phyloP scores from a whole-genome alignment of 2,113 vertebrate species.

The Oceanodroma tethys region DNA sequence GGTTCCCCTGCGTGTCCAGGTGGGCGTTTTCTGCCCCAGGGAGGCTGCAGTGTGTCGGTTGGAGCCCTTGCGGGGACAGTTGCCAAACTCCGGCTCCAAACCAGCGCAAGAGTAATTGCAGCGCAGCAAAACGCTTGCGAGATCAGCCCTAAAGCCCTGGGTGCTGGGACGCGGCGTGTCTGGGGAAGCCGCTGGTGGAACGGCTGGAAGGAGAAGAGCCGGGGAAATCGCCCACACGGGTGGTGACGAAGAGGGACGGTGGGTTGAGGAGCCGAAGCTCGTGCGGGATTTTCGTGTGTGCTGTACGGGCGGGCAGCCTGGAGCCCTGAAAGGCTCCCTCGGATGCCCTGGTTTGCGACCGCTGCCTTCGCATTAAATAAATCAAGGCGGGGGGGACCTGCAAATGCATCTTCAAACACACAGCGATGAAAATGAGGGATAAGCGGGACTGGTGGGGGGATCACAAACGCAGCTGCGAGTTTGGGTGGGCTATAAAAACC shows the following conservation, averaged over 20 bases:
- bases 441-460: neutral
- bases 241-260: neutral
- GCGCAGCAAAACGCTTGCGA: neutral
- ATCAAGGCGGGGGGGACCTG: neutral
- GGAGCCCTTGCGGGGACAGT: too few species aligned
- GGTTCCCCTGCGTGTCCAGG: neutral
- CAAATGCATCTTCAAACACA: neutral
- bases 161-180: too few species aligned
- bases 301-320: neutral
- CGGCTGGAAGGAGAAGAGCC: neutral
- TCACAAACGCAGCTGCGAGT: neutral
- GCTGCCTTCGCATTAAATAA: neutral
- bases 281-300: too few species aligned
- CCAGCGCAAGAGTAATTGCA: neutral
- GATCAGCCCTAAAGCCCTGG: neutral
- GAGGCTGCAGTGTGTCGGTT: too few species aligned
- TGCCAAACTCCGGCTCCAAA: neutral
- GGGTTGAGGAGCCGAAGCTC: neutral
- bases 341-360: neutral
- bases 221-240: too few species aligned
- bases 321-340: neutral
- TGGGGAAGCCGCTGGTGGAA: accelerated
- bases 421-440: neutral
- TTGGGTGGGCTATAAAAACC: neutral
- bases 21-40: neutral